Percentiles rank a stretch among this genome's conserved stretches.
phyloP scores from a whole-genome alignment of 2,113 vertebrate genomes.

The Anolis carolinensis region DNA sequence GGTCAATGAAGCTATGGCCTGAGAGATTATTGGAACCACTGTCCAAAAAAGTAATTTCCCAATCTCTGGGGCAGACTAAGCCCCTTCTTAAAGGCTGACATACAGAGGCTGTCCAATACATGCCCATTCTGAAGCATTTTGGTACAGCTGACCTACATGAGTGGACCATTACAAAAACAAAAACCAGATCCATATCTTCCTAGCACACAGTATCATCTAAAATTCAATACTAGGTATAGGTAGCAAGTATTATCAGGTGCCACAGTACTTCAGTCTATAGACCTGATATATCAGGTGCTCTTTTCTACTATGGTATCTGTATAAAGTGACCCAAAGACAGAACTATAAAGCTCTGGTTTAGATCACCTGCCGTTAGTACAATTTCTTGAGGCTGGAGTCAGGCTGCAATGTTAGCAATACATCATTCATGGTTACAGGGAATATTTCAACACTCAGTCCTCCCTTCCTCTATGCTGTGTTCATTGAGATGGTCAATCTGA shows the following conservation, averaged over 20 bases:
- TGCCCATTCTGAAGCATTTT: background rate
- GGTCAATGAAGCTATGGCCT: no score
- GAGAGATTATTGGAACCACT: no score
- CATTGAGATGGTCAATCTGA: background rate
- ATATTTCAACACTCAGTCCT: background rate
- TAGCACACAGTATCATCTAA: no score
- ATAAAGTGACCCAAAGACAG: background rate
- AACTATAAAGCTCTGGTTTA: background rate
- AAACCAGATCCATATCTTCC: no score
- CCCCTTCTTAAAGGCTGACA: background rate
- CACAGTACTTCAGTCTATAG: no score
- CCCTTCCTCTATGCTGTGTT: background rate
- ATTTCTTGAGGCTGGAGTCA: no score
- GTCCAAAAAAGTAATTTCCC: no score
- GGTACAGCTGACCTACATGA: background rate
- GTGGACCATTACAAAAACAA: background rate
- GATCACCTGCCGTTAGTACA: background rate
- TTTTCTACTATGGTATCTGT: background rate
- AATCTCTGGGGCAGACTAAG: no score
- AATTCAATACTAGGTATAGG: no score
- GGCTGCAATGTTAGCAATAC: background rate
- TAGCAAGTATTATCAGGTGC: no score
- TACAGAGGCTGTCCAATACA: background rate
- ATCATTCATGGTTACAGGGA: background rate
- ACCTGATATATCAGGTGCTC: no score